Base-by-base conservation (phyloP, 2,888 invertebrate genomes). In the Aphidoletes aphidimyza region DNA sequence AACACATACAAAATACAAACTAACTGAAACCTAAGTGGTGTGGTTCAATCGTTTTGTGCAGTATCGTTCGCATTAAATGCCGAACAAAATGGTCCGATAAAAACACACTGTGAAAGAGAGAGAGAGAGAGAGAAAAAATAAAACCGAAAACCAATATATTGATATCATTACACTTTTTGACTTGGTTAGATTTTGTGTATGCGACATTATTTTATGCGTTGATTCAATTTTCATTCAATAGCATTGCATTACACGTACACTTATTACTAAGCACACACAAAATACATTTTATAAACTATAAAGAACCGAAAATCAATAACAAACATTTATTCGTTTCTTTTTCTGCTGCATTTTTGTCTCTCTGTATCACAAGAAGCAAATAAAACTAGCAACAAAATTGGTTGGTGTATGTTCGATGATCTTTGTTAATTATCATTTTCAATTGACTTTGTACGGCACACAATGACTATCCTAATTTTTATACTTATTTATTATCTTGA, bases 141-240 rank as follows among this genome's bases (percentile, higher is more conserved):
- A 49, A 69, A 34, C 14, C 8, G 17, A 81, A 37, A 37, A 69
- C 5, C 3, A 30, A 30, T n/a, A 34, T n/a, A 69, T 14, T 11
- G n/a, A 69, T 69, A 69, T 69, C 30, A 69, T 69, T 69, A 34
- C 69, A 30, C 30, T 30, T 69, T 69, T 69, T 37, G 81, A 81
- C 81, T 81, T 81, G 81, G 37, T 81, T 81, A 81, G n/a, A 81
- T 81, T 81, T 81, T n/a, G 81, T 81, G 81, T 81, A n/a, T n/a
- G n/a, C n/a, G 81, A 81, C 81, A 37, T 81, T 81, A 22, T 81
- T 81, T 81, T 81, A n/a, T 37, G 19, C 37, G 37, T 81, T 81
- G 81, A 69, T 69, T 69, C 69, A 69, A 69, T 47, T 69, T 26
- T 17, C 9, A 69, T 11, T n/a, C 8, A 30, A 30, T 30, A 26